Conservation (phyloP, 2,797 vertebrate species). For the Alca torda region DNA sequence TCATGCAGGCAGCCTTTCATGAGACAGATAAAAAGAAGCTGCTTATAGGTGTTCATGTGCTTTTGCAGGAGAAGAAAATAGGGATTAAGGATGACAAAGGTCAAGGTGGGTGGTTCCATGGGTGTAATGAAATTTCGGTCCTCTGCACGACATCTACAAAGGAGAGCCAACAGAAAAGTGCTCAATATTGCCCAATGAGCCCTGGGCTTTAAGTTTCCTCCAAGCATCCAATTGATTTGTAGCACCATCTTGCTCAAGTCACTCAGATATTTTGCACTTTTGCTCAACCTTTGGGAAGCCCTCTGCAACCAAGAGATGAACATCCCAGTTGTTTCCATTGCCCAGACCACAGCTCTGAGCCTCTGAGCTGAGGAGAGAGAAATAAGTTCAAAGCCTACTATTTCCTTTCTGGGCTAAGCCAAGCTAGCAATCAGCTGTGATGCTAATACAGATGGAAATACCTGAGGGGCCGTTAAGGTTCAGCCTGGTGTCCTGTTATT, state of each 20-base stretch:
- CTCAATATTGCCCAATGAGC: neutral
- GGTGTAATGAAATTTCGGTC: neutral
- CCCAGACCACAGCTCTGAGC: neutral
- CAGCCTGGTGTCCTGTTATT: neutral
- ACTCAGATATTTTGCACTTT: neutral
- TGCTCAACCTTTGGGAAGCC: neutral
- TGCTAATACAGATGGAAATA: neutral
- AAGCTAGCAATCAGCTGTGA: neutral
- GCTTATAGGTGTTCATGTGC: neutral
- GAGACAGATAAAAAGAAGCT: neutral
- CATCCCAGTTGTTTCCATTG: neutral
- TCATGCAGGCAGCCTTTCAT: conserved; percentile 1
- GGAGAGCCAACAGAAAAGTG: neutral
- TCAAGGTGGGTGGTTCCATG: neutral
- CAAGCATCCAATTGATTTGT: neutral
- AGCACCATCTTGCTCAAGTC: neutral
- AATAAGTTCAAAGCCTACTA: neutral
- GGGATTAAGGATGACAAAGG: neutral
- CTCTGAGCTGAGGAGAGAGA: neutral
- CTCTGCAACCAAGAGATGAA: neutral
- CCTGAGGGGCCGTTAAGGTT: neutral
- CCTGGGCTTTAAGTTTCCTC: neutral
- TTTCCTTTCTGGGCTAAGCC: neutral
- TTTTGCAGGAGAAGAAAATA: neutral
- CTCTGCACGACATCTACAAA: neutral